Evolutionary conservation across 1,140 invertebrate genomes (phyloP).

Genomic region (Conus betulinus): DNA sequence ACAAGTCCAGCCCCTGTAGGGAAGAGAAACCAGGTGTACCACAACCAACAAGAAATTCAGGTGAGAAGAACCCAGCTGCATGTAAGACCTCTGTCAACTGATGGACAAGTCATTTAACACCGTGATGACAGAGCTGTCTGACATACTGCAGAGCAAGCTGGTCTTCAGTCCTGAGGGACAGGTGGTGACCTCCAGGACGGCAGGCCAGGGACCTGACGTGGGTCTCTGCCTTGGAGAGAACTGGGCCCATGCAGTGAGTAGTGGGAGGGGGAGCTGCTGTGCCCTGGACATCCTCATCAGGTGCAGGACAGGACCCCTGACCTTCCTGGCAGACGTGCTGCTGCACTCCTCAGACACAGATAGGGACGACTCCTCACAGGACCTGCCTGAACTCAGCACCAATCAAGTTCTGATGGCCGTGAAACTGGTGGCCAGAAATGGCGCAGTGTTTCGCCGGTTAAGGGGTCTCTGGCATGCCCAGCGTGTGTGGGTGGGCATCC

Average conservation of each 20-base stretch:
- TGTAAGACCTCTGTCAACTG: background rate
- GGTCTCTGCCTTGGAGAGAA: constrained; percentile 1
- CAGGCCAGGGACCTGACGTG: background rate
- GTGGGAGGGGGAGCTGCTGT: background rate
- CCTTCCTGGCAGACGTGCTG: constrained; percentile 20
- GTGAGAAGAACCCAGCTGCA: background rate
- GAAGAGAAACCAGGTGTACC: background rate
- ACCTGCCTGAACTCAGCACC: background rate
- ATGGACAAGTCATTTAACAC: constrained; percentile 42
- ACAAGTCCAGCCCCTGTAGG: background rate
- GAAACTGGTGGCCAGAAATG: constrained; percentile 5
- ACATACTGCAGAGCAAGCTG: constrained; percentile 33
- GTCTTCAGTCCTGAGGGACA: constrained; percentile 38
- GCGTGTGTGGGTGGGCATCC: background rate
- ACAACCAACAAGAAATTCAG: no score
- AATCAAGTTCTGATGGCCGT: background rate
- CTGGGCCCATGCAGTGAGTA: background rate
- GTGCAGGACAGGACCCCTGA: background rate
- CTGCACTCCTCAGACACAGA: background rate
- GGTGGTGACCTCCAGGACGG: background rate
- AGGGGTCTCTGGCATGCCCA: background rate
- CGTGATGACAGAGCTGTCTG: constrained; percentile 31
- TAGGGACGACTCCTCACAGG: background rate
- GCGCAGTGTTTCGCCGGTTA: background rate
- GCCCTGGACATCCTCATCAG: constrained; percentile 1